Percentiles rank a stretch among this genome's conserved stretches.
These are phyloP conservation scores for Cisticola juncidis DNA, from an alignment of 2,113 vertebrate genomes.

Conservation along the genomic window DNA sequence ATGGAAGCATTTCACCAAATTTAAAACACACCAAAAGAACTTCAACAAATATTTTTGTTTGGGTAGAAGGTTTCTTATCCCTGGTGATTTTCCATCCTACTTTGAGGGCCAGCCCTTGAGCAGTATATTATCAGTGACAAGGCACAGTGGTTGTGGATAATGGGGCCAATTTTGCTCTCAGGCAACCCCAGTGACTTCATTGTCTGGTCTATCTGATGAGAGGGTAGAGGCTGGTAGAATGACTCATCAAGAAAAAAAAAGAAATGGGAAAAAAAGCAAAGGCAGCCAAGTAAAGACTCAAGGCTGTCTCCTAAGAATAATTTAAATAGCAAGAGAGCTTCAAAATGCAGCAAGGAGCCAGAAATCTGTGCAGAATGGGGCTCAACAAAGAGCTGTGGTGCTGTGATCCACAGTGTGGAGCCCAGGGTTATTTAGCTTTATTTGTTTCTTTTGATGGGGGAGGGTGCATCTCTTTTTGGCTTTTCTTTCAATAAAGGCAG, in stretches of 20 bases:
- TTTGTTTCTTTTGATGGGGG: neutral
- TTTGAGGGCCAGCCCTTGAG: neutral
- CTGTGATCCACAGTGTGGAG: neutral
- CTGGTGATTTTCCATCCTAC: conserved; percentile 53
- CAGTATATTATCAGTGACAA: conserved; percentile 15
- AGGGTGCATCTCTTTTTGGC: neutral
- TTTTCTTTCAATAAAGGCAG: neutral
- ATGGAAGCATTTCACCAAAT: conserved; percentile 14
- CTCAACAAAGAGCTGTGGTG: neutral
- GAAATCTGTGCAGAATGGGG: conserved; percentile 22
- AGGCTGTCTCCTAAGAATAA: conserved; percentile 21
- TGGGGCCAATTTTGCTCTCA: conserved; percentile 56
- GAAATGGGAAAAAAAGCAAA: conserved; percentile 27
- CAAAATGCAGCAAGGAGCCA: conserved; percentile 12
- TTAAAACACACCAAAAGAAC: neutral
- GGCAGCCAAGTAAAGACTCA: conserved; percentile 52
- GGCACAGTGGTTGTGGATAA: conserved; percentile 41
- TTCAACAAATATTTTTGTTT: conserved; percentile 42
- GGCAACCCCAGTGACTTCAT: conserved; percentile 64
- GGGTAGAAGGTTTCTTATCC: neutral
- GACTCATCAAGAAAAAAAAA: conserved; percentile 56
- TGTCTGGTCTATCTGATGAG: conserved; percentile 66
- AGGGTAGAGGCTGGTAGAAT: conserved; percentile 59
- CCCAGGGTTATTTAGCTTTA: neutral
- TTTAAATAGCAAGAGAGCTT: conserved; percentile 21